phyloP scores from a whole-genome alignment of 2,113 vertebrate species.

The Cinclus mexicanus region DNA sequence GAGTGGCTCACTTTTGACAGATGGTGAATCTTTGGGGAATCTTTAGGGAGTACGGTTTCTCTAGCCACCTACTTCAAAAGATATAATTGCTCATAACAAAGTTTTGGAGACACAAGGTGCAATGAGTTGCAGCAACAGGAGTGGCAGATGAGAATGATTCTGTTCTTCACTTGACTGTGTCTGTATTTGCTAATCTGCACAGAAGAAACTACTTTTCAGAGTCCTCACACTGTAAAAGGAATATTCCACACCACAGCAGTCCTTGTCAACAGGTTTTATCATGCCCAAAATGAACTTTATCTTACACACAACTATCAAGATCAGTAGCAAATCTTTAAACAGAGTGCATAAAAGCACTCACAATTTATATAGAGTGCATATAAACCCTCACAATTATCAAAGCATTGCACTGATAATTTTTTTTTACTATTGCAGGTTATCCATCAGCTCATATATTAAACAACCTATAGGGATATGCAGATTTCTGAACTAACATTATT shows the following conservation, averaged over 20 bases:
- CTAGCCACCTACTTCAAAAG: slow-evolving; percentile 63
- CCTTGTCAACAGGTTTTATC: neutral
- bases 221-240: neutral
- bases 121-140: neutral
- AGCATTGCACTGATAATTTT: neutral
- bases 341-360: neutral
- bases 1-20: slow-evolving; percentile 76
- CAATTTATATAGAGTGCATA: too few relatives aligned
- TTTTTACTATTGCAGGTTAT: neutral
- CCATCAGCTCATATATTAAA: neutral
- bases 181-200: neutral
- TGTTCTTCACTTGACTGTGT: neutral
- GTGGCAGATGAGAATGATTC: neutral
- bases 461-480: neutral
- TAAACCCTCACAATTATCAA: neutral
- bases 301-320: neutral
- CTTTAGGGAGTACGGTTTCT: slow-evolving; percentile 63
- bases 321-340: neutral
- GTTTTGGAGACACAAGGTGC: neutral
- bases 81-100: slow-evolving; percentile 50
- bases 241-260: neutral
- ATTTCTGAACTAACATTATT: neutral
- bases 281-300: neutral
- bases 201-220: neutral
- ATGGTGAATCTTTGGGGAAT: slow-evolving; percentile 73